Base-by-base conservation (phyloP, 1,140 invertebrate species). In the Drosophila subpulchrella region DNA sequence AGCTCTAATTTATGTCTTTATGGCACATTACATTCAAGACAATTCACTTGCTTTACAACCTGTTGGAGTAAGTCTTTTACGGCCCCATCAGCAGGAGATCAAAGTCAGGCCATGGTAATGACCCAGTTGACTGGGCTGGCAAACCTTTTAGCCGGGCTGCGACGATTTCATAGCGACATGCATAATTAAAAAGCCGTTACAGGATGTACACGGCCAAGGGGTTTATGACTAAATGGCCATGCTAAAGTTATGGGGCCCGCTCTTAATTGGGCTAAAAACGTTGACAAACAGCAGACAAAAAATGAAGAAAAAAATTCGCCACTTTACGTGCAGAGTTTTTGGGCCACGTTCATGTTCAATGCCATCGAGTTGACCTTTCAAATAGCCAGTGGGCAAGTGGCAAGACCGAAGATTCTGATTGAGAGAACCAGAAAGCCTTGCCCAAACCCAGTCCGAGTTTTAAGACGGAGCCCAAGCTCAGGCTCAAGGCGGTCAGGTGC, bases 401-500 rank as follows among this genome's bases (percentile, higher is more conserved):
- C 27, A 41, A 12, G 10, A 57, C 15, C 38, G 66, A 57, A 58
- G 68, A 71, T 71, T 72, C 68, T 71, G 32, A 34, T 34, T 34
- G 65, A 47, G 66, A 47, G 65, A 50, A 58, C 53, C 68, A 58
- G 66, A 72, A 72, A 58, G 44, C 65, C 82, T 88, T 88, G 83
- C 60, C 60, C 57, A 72, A 71, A 32, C 38, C 53, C 65, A 42
- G 38, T n/a, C 68, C 65, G 42, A 58, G 51, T 10, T 36, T 34
- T 50, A 24, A 42, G 27, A 36, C 42, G 15, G 10, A 11, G 42
- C 42, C 15, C 72, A 44, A 47, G 79, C 78, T 73, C 73, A 84
- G 81, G 70, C 75, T 75, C 71, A 89, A 89, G 84, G 84, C 76
- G 68, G 76, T 81, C 84, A 71, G 81, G 81, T 89, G 84, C 85